Evolutionary conservation across 2,888 invertebrate genomes (phyloP), one percentile per base, ranked within the genome.

Genomic region (Rotaria macrura): DNA sequence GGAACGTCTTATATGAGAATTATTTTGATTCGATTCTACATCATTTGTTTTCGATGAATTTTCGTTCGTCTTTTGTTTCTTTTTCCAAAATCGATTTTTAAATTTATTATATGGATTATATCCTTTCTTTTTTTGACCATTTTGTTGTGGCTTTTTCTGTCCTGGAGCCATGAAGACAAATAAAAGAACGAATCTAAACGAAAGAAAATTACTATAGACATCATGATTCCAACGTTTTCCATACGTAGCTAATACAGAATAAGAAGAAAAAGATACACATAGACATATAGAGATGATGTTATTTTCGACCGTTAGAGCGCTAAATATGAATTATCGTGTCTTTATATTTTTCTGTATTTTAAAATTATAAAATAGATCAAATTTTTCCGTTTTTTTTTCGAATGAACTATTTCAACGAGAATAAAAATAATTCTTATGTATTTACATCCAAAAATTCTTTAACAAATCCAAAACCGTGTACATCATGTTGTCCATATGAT

Each of bases 71-170:
- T 17, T 17, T 34, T 65, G 34, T 34, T 65, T 65, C 34, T 65
- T 65, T 65, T 65, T 65, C 34, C 34, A 38, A 65, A 34, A 20
- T 65, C 38, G 65, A 65, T 65, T 65, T 65, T 65, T 65, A 34
- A 65, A 65, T 65, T 65, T 65, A 65, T 65, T 65, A 65, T 65
- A 65, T 34, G 65, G 65, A 65, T 65, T 65, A 34, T 65, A 65
- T 34, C 65, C 65, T 65, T 65, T 65, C 65, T 65, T 65, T 65
- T 65, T 65, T 5, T 17, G 38, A 34, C 65, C 65, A 38, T 65
- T 34, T 65, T 65, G 65, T 65, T 34, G 65, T 38, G 34, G 65
- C 20, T 65, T 65, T 34, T 65, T 65, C 2, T 34, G 14, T 65
- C 65, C 65, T 34, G 65, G 65, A 34, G 65, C 65, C 65, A 65